Base-by-base conservation (phyloP, 2,888 invertebrate genomes). In the Perizoma flavofasciatum region DNA sequence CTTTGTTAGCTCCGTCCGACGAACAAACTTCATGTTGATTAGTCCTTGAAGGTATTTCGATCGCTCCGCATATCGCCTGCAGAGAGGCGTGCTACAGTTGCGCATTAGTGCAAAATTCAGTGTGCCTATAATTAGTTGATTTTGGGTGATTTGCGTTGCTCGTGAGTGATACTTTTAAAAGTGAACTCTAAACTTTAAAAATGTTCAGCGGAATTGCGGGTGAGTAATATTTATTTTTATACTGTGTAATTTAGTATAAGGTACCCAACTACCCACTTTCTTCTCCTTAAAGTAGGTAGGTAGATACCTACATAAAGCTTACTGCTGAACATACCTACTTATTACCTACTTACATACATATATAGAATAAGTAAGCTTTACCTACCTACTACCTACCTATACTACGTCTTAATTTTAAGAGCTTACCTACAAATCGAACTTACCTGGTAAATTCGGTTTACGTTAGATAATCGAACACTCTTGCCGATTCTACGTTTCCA, bases 161-260 rank as follows among this genome's bases (percentile, higher is more conserved):
- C 47, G 63, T 67, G 67, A 52, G 49, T 57, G 64, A 52, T 59
- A 22, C 5, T 71, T 69, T 5, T 61, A 58, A 66, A 66, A 70
- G 75, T 75, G 78, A 62, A 57, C 64, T 61, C 37, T 6, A 75
- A 72, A 59, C 50, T 61, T 49, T 58, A 69, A 89, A 84, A 81
- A 92, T 92, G 92, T 92, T 92, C 79, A 91, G 88, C 77, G 86
- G 88, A 81, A 91, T 92, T 77, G 88, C 91, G 85, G 92, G 92
- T 91, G 64, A 81, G 79, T 59, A 33, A 39, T 40, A 55, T 54
- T 49, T 49, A 34, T 32, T 39, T 8, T 41, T 41, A 5, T n/a
- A 9, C n/a, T n/a, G 9, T 8, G 41, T 41, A n/a, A 43, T 5
- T 4, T 43, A n/a, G n/a, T n/a, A n/a, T n/a, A n/a, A n/a, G n/a